These are phyloP conservation scores for Pseudeuparius sepicola DNA, from an alignment of 2,888 invertebrate genomes.

Conservation along the genomic window DNA sequence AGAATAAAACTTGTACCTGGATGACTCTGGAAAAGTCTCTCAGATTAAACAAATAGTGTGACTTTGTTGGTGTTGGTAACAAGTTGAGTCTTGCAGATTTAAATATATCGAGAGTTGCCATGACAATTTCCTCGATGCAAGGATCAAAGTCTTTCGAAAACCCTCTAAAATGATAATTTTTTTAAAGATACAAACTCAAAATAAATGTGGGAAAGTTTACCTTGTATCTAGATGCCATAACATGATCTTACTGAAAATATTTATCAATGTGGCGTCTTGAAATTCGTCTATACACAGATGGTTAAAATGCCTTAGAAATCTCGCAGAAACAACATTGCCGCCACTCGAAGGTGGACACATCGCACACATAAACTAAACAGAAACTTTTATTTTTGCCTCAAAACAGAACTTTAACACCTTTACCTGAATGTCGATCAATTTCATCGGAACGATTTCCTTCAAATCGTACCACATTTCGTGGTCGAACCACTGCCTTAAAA, in stretches of 20 bases:
- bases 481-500: constrained; percentile 83
- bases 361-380: constrained; percentile 70
- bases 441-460: constrained; percentile 67
- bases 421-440: constrained; percentile 80
- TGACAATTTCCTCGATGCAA: constrained; percentile 79
- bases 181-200: no score
- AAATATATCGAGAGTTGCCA: constrained; percentile 79
- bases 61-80: constrained; percentile 85
- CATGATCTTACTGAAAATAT: constrained; percentile 84
- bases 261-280: constrained; percentile 68
- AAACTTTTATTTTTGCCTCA: no score
- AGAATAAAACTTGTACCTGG: no score
- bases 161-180: constrained; percentile 66
- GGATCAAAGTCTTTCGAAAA: constrained; percentile 93
- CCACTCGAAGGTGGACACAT: constrained; percentile 73
- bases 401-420: no score
- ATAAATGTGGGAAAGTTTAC: no score
- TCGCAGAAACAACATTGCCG: constrained; percentile 70
- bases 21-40: constrained; percentile 91
- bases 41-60: constrained; percentile 90
- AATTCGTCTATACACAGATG: constrained; percentile 83
- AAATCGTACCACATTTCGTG: constrained; percentile 85
- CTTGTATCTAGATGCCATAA: constrained; percentile 93
- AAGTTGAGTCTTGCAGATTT: constrained; percentile 72
- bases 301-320: constrained; percentile 81